Conservation (phyloP, 2,797 vertebrate genomes). For the Podarcis siculus region DNA sequence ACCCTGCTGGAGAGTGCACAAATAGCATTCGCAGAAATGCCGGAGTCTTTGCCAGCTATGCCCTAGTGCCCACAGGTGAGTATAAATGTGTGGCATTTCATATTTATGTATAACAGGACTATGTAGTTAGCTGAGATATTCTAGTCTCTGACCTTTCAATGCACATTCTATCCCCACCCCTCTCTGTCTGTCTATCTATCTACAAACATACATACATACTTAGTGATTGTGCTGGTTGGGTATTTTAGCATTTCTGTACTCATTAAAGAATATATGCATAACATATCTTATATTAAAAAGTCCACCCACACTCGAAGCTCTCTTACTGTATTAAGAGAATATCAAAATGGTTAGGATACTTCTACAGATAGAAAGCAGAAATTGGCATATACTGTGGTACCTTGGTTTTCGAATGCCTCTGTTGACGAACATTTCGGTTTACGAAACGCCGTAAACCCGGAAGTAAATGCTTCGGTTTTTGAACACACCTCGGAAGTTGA, state of each 20-base stretch:
- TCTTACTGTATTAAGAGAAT: not conserved
- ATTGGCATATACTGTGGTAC: not conserved
- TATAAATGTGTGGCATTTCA: not conserved
- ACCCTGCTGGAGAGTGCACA: not conserved
- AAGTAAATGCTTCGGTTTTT: no score
- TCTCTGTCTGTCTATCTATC: no score
- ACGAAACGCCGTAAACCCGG: no score
- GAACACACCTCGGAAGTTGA: no score
- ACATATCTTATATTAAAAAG: not conserved
- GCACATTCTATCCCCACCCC: not conserved
- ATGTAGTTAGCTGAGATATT: not conserved
- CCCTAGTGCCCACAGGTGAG: not conserved
- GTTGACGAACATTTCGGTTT: no score
- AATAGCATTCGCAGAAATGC: constrained; percentile 11
- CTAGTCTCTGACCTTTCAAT: not conserved
- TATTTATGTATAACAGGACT: not conserved
- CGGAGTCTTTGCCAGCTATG: not conserved
- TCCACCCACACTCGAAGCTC: not conserved
- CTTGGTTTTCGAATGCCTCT: no score
- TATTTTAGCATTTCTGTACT: not conserved
- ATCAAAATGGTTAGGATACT: not conserved
- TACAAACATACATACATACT: no score
- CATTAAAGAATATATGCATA: not conserved
- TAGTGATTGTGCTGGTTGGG: not conserved
- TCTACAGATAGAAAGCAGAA: not conserved